Base-by-base conservation (phyloP, 2,888 invertebrate genomes). In the Sinopyrophorus schimmeli region DNA sequence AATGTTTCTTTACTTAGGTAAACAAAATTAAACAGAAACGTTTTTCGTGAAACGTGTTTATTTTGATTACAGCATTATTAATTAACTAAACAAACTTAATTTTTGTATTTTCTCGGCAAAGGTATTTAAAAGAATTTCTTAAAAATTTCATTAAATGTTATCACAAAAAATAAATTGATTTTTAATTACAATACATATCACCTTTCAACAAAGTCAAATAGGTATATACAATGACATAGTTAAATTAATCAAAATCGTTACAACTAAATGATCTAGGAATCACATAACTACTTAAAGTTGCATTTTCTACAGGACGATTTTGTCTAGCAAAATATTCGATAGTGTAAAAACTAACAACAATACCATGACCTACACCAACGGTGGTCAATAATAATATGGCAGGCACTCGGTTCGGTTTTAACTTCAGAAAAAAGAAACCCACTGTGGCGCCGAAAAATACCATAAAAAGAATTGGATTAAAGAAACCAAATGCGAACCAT, bases 381-480 rank as follows among this genome's bases (percentile, higher is more conserved):
- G 82, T 74, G 31, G 89, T 80, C 92, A 93, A 95, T 68, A 97
- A 77, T 41, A 92, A 76, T n/a, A 92, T 76, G 69, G 96, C 96
- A 38, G 87, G 82, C 1, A 79, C 61, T n/a, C 63, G 51, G 0
- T 69, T 66, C 1, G 69, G 65, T 3, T 73, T 72, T 0, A 77
- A 77, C 0, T 80, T 77, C 0, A 85, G 46, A n/a, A 80, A 77
- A 10, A 79, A 65, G 35, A 84, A 66, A n/a, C 79, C 66, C 58
- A 81, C 73, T 6, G 91, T 88, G 16, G 86, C 74, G 0, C 82
- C 79, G 17, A 83, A 84, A 65, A 96, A 96, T 60, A 87, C 73
- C 6, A 88, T 58, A 62, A 94, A 79, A 64, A 96, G 76, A 1
- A 92, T 84, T 0, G 96, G 97, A 64, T 91, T 92, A 73, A 92